Conservation (phyloP, 2,797 vertebrate genomes). For the Acanthiza pusilla region DNA sequence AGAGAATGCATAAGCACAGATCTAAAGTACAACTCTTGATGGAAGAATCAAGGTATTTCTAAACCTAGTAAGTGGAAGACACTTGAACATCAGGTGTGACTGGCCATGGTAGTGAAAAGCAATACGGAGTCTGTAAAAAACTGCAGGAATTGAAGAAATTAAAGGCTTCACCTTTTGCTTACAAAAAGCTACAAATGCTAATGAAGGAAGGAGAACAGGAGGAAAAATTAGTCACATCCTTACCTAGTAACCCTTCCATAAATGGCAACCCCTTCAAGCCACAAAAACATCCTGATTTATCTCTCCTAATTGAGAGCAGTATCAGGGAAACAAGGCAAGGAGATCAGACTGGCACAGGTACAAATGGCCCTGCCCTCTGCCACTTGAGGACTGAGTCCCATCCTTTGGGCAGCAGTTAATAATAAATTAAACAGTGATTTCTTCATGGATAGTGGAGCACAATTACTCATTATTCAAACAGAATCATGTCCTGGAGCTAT, state of each 20-base stretch:
- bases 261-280: background rate
- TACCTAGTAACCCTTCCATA: background rate
- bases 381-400: background rate
- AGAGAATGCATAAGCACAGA: background rate
- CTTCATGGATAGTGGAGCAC: background rate
- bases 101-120: background rate
- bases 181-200: background rate
- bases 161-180: background rate
- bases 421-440: background rate
- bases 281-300: background rate
- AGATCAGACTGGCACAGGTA: background rate
- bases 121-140: background rate
- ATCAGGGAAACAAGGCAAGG: background rate
- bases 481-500: background rate
- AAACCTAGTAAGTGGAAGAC: background rate
- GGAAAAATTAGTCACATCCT: background rate
- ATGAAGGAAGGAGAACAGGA: background rate
- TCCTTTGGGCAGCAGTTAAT: background rate
- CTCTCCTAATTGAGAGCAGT: background rate
- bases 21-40: background rate
- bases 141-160: background rate
- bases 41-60: background rate
- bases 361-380: background rate
- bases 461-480: background rate
- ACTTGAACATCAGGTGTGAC: background rate